Percentiles rank a stretch among this genome's conserved stretches.
phyloP scores from a whole-genome alignment of 2,797 vertebrate species.

The Petrocephalus sullivani region DNA sequence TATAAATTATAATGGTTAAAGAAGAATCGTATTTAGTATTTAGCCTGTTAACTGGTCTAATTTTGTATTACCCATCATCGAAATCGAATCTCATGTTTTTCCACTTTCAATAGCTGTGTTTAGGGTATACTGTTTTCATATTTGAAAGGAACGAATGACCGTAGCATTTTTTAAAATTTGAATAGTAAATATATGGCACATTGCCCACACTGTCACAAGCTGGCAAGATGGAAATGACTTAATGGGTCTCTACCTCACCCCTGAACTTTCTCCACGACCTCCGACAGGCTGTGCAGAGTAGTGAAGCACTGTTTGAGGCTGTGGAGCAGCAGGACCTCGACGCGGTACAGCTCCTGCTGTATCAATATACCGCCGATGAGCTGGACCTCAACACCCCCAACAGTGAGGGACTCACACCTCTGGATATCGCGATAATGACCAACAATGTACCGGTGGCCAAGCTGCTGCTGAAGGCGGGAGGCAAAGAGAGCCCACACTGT shows the following conservation, averaged over 20 bases:
- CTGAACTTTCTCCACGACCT: neutral
- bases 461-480: constrained; percentile 80
- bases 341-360: constrained; percentile 82
- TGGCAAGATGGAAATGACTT: neutral
- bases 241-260: neutral
- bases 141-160: neutral
- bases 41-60: neutral
- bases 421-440: constrained; percentile 92
- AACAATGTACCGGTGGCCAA: constrained; percentile 88
- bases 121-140: neutral
- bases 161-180: neutral
- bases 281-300: constrained; percentile 79
- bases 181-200: neutral
- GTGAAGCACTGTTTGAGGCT: constrained; percentile 85
- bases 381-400: constrained; percentile 90
- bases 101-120: neutral
- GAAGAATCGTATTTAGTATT: neutral
- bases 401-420: constrained; percentile 82
- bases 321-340: constrained; percentile 95
- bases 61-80: neutral
- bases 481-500: constrained; percentile 91
- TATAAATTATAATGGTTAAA: neutral
- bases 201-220: neutral
- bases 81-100: neutral
- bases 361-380: constrained; percentile 82